Evolutionary conservation across 2,888 invertebrate species (phyloP), one percentile per base, ranked within the genome.

Genomic region (Drosophila engyochracea): DNA sequence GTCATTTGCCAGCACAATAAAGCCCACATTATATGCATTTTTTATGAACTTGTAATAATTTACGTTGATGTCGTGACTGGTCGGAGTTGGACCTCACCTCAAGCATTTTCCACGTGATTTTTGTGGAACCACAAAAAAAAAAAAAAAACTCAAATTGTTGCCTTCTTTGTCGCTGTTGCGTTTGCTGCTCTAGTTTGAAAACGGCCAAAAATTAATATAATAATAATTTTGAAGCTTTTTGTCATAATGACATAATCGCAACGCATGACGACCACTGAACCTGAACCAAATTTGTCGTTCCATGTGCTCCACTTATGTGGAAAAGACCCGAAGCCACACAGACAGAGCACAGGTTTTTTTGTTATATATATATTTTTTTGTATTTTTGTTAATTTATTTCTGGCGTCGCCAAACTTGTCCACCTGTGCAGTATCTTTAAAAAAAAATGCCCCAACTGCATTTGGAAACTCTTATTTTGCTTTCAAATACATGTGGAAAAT

Each of bases 221-320:
- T 82, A 89, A 89, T 84, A 86, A 89, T 86, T 76, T 70, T 63
- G 39, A 53, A 55, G 25, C 37, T 62, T 63, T 47, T 81, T 47
- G 37, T 52, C 59, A 57, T 76, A 90, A 88, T 90, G 87, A 87
- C 89, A 87, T 87, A 90, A 87, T 89, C 86, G 67, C 79, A 69
- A 78, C 81, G 77, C 78, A 79, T 77, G 67, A 81, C 83, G 63
- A 70, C 63, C 53, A 70, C 81, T 82, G 85, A 89, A 85, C 89
- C 86, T 87, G 90, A 90, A 87, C 89, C 90, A 90, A 90, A 90
- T 87, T 78, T 76, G 74, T 65, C 73, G 85, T 70, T 81, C 66
- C 77, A 81, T 66, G 57, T 81, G 85, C 70, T 84, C 76, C 76
- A 87, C 51, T 70, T 65, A 55, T 41, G 49, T 53, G 41, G 44